Conservation (phyloP, 2,888 invertebrate species). For the Atherix ibis region DNA sequence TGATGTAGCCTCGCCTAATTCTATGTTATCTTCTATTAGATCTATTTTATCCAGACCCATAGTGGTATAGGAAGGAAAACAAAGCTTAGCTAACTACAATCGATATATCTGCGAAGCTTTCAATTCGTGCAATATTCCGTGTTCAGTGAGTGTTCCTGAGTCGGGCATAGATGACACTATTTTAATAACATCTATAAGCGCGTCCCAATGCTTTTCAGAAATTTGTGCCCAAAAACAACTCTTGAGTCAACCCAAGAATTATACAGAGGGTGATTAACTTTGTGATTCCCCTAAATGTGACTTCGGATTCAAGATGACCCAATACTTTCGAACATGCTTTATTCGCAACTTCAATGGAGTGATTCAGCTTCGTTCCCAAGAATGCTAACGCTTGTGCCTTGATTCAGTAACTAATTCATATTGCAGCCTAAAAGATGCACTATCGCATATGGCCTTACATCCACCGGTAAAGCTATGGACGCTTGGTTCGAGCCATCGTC, state of each 20-base stretch:
- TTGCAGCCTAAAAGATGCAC: neutral
- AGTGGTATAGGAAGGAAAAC: neutral
- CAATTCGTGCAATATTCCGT: neutral
- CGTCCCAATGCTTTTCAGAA: too few relatives aligned
- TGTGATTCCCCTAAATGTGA: neutral
- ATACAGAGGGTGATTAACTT: neutral
- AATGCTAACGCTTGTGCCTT: too few relatives aligned
- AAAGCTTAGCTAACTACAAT: neutral
- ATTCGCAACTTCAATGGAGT: too few relatives aligned
- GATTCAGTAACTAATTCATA: neutral
- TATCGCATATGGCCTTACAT: slow-evolving; percentile 1
- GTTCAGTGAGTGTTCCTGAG: neutral
- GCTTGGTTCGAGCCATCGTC: too few relatives aligned
- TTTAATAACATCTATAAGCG: too few relatives aligned
- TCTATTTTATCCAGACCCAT: neutral
- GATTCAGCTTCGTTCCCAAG: too few relatives aligned
- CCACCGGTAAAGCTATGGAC: too few relatives aligned
- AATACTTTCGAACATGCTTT: too few relatives aligned
- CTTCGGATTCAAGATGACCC: neutral
- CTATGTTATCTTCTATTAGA: neutral
- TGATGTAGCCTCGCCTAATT: neutral
- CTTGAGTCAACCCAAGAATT: neutral
- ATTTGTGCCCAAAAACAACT: neutral
- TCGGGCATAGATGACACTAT: neutral
- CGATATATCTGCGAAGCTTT: neutral